phyloP scores from a whole-genome alignment of 2,888 invertebrate species.

The Hyalella azteca region DNA sequence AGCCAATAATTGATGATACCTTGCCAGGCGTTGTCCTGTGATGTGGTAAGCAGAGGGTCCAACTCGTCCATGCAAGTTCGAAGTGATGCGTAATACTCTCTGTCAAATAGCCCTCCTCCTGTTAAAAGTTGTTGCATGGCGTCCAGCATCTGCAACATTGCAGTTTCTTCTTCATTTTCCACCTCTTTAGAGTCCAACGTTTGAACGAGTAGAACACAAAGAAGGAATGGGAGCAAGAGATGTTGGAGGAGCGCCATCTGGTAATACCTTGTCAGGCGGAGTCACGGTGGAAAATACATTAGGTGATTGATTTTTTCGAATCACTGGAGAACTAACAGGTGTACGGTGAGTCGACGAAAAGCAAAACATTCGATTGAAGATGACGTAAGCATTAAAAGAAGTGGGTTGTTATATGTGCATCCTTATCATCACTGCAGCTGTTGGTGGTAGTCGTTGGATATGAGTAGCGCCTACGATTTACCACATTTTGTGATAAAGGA shows the following conservation, averaged over 20 bases:
- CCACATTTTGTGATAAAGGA: too few relatives aligned
- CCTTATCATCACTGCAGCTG: too few relatives aligned
- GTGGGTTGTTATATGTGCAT: too few relatives aligned
- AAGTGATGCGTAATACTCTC: neutral
- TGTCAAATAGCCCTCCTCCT: conserved; percentile 30
- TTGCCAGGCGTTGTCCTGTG: conserved; percentile 34
- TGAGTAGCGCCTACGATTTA: too few relatives aligned
- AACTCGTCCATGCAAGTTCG: conserved; percentile 8
- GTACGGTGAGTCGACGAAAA: too few relatives aligned
- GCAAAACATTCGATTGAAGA: too few relatives aligned
- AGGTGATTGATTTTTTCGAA: too few relatives aligned
- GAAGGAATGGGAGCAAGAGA: neutral
- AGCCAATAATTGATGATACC: conserved; percentile 29
- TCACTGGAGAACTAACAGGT: too few relatives aligned
- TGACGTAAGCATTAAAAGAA: too few relatives aligned
- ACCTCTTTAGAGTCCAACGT: neutral
- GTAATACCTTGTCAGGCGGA: neutral
- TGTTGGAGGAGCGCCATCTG: neutral
- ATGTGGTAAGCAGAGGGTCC: conserved; percentile 6
- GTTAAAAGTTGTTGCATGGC: conserved; percentile 31
- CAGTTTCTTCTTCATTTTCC: conserved; percentile 16
- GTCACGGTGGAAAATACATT: too few relatives aligned
- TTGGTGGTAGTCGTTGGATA: too few relatives aligned
- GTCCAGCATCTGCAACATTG: conserved; percentile 39
- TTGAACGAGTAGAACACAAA: neutral